phyloP scores from a whole-genome alignment of 2,113 vertebrate species.

The Petaurus breviceps region DNA sequence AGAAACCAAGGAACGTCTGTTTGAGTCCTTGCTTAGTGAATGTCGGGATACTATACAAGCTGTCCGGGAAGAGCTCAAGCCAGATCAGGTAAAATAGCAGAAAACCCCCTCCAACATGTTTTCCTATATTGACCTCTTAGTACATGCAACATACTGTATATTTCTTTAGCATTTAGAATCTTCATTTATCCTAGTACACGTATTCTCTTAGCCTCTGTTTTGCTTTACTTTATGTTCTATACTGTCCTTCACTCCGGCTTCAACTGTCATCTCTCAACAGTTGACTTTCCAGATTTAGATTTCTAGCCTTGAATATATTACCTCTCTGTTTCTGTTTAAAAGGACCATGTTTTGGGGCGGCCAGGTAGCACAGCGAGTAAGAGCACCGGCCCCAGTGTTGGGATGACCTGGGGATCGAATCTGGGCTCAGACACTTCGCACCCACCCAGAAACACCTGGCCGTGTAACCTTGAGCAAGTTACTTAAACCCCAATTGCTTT shows the following conservation, averaged over 20 bases:
- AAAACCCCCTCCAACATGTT: fast-evolving
- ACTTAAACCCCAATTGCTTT: too few relatives aligned
- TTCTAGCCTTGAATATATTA: not conserved
- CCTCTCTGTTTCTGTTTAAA: not conserved
- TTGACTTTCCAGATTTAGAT: not conserved
- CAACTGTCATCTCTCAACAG: not conserved
- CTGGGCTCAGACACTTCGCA: too few relatives aligned
- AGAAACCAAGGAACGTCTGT: slow-evolving; percentile 97
- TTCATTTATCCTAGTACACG: not conserved
- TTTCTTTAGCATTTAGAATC: not conserved
- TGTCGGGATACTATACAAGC: slow-evolving; percentile 98
- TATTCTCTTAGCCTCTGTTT: not conserved
- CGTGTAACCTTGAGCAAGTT: too few relatives aligned
- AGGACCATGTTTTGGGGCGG: not conserved
- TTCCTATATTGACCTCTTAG: not conserved
- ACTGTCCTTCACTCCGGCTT: not conserved
- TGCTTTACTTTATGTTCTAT: not conserved
- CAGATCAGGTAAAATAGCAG: slow-evolving; percentile 88
- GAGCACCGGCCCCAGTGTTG: too few relatives aligned
- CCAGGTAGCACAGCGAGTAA: too few relatives aligned
- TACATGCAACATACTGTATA: not conserved
- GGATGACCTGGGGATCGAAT: too few relatives aligned
- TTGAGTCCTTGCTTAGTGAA: slow-evolving; percentile 96
- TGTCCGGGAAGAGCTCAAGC: slow-evolving; percentile 94
- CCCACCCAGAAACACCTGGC: too few relatives aligned